Conservation (phyloP, 2,888 invertebrate species). For the Monoplex corrugatus region DNA sequence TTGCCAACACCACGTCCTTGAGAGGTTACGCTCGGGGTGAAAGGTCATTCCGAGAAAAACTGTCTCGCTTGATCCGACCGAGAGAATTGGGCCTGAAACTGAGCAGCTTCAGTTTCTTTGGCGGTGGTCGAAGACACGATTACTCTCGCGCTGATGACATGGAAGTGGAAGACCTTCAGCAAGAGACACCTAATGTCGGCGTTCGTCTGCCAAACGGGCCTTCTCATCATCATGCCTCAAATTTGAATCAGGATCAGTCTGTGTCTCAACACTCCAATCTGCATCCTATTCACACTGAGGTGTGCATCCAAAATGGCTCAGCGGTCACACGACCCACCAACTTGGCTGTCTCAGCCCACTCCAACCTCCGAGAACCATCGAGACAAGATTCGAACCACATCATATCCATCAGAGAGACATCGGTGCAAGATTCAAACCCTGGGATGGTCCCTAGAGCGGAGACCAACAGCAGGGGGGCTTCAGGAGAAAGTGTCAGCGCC, state of each 20-base stretch:
- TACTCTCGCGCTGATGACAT: constrained; percentile 37
- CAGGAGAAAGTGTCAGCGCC: neutral
- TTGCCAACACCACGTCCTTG: constrained; percentile 76
- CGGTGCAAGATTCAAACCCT: neutral
- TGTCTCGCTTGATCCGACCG: constrained; percentile 67
- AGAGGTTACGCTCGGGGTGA: constrained; percentile 49
- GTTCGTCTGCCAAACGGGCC: too few species aligned
- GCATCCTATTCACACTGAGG: constrained; percentile 70
- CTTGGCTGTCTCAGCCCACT: constrained; percentile 44
- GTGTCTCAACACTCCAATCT: constrained; percentile 56
- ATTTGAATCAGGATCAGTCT: constrained; percentile 12
- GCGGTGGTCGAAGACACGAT: constrained; percentile 46
- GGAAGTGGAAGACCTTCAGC: constrained; percentile 42
- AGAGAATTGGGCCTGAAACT: constrained; percentile 68
- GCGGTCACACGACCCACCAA: constrained; percentile 64
- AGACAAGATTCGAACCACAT: neutral
- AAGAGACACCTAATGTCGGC: neutral
- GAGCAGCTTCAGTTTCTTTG: constrained; percentile 60
- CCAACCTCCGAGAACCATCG: neutral
- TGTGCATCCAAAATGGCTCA: constrained; percentile 70
- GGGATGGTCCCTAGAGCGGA: neutral
- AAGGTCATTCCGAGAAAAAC: constrained; percentile 53
- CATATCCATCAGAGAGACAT: neutral
- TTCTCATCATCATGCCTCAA: neutral
- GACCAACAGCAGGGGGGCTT: neutral